These are phyloP conservation scores for Prionchulus punctatus DNA, from an alignment of 2,888 invertebrate genomes.

Conservation along the genomic window DNA sequence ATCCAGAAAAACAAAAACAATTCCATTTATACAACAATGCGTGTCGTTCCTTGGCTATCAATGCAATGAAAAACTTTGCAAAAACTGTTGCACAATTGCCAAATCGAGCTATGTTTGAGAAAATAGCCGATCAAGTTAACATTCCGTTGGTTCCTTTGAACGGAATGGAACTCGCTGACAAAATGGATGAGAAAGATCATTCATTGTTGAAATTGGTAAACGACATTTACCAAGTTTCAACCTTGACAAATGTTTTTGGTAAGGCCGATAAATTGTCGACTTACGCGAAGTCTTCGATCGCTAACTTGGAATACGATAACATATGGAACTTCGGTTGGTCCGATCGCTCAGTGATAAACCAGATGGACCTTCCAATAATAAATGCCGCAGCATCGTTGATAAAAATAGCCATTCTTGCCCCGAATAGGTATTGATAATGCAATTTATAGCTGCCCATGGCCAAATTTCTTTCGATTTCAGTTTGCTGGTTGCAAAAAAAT, in stretches of 20 bases:
- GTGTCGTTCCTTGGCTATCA: not conserved
- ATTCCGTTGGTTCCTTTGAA: too few relatives aligned
- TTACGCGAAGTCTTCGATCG: not conserved
- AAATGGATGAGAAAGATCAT: too few relatives aligned
- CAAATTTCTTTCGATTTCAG: too few relatives aligned
- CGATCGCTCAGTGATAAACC: not conserved
- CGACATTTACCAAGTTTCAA: too few relatives aligned
- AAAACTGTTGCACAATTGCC: not conserved
- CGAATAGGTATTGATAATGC: constrained; percentile 18
- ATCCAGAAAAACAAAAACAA: not conserved
- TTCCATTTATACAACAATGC: not conserved
- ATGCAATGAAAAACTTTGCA: not conserved
- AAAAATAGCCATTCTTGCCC: constrained; percentile 24
- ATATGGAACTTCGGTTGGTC: not conserved
- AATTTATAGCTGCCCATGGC: too few relatives aligned
- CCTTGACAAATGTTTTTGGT: not conserved
- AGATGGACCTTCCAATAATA: constrained; percentile 16
- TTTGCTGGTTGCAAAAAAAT: too few relatives aligned
- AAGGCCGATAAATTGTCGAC: not conserved
- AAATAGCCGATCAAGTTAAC: too few relatives aligned
- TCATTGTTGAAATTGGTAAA: too few relatives aligned
- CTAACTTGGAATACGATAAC: not conserved
- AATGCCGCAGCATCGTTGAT: constrained; percentile 28
- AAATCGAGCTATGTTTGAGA: not conserved
- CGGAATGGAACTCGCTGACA: too few relatives aligned